Evolutionary conservation across 2,888 invertebrate genomes (phyloP).

Genomic region (Idaea dimidiata): DNA sequence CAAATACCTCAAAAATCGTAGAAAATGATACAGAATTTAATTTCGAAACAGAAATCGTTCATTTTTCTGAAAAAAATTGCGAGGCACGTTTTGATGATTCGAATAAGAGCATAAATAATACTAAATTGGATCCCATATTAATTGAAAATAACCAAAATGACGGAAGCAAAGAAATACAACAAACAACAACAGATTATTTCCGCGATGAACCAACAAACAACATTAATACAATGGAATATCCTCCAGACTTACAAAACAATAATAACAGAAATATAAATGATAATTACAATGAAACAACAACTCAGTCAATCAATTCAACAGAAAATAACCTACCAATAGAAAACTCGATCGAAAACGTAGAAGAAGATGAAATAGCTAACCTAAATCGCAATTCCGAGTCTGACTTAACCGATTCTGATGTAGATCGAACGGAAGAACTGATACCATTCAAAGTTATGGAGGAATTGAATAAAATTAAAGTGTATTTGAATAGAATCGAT

Average conservation of each 20-base stretch:
- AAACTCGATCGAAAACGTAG: conserved; percentile 1
- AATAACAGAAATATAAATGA: conserved; percentile 11
- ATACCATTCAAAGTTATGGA: conserved; percentile 64
- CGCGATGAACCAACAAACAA: not conserved
- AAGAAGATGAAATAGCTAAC: not conserved
- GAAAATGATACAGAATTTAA: not conserved
- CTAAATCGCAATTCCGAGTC: conserved; percentile 16
- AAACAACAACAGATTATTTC: not conserved
- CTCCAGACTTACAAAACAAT: not conserved
- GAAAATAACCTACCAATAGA: not conserved
- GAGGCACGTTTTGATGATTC: not conserved
- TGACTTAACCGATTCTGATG: conserved; percentile 15
- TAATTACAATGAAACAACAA: not conserved
- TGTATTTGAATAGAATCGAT: conserved; percentile 40
- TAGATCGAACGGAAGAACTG: conserved; percentile 32
- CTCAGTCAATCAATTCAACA: not conserved
- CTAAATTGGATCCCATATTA: not conserved
- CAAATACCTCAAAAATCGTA: not conserved
- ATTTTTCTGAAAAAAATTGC: not conserved
- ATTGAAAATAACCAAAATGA: not conserved
- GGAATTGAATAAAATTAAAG: conserved; percentile 58
- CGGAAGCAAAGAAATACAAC: not conserved
- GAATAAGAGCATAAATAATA: not conserved
- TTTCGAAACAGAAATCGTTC: not conserved
- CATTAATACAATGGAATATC: not conserved